A percentile compares a stretch with the other conserved stretches of the same genome.
These are phyloP conservation scores for Eilema caniola DNA, from an alignment of 2,888 invertebrate species.

Conservation along the genomic window DNA sequence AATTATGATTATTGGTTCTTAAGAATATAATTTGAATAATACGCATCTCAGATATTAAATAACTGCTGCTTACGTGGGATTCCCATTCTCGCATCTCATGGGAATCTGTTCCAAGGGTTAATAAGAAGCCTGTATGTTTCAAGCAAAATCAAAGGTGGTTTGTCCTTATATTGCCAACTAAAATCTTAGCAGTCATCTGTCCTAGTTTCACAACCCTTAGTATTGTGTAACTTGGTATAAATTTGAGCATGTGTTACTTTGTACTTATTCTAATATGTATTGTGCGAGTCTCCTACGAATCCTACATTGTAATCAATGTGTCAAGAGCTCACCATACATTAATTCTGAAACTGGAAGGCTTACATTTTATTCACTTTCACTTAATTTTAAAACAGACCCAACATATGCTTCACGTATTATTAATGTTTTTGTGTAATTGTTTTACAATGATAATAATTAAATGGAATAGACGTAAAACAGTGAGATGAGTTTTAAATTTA, in stretches of 20 bases:
- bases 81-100: too few species aligned
- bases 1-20: conserved; percentile 14
- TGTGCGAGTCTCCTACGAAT: background rate
- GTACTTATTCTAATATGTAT: background rate
- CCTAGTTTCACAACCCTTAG: too few species aligned
- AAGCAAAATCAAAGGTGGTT: too few species aligned
- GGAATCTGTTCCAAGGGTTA: too few species aligned
- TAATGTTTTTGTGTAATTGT: background rate
- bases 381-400: background rate
- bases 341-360: background rate
- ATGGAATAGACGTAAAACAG: background rate
- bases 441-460: background rate
- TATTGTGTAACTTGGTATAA: too few species aligned
- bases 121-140: too few species aligned
- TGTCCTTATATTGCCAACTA: background rate
- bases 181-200: background rate
- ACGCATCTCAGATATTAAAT: too few species aligned
- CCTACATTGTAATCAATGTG: background rate
- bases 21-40: background rate
- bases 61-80: too few species aligned
- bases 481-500: too few species aligned
- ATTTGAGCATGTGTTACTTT: too few species aligned
- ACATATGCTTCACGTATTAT: background rate
- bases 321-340: background rate
- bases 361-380: too few species aligned